Evolutionary conservation across 2,888 invertebrate species (phyloP).

Genomic region (Cephus nigrinus): DNA sequence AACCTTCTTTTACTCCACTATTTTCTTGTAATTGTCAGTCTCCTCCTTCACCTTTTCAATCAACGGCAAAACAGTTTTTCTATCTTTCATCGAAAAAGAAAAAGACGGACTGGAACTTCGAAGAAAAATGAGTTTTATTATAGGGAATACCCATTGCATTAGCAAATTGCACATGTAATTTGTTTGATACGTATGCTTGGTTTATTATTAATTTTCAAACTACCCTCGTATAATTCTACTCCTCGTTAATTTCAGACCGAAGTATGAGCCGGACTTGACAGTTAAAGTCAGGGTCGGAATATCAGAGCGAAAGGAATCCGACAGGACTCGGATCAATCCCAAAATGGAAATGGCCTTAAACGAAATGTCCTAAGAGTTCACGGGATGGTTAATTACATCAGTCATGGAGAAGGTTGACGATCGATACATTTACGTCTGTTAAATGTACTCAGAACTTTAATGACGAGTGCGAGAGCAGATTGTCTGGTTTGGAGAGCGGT

Average conservation of each 20-base stretch:
- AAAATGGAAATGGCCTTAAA: background rate
- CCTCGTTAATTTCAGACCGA: background rate
- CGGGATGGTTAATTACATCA: background rate
- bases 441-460: background rate
- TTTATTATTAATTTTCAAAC: background rate
- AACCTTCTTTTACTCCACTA: background rate
- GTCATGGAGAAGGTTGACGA: background rate
- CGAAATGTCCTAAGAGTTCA: background rate
- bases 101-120: background rate
- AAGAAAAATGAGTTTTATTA: background rate
- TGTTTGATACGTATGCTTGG: background rate
- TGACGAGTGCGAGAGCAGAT: background rate
- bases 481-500: background rate
- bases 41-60: background rate
- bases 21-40: background rate
- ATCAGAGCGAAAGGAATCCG: background rate
- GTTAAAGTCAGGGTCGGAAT: background rate
- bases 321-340: background rate
- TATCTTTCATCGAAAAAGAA: background rate
- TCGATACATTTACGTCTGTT: background rate
- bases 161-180: background rate
- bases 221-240: background rate
- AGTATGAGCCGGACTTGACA: background rate
- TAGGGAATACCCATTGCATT: background rate
- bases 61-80: background rate